Conservation (phyloP, 1,140 invertebrate species). For the Cotesia chilonis region DNA sequence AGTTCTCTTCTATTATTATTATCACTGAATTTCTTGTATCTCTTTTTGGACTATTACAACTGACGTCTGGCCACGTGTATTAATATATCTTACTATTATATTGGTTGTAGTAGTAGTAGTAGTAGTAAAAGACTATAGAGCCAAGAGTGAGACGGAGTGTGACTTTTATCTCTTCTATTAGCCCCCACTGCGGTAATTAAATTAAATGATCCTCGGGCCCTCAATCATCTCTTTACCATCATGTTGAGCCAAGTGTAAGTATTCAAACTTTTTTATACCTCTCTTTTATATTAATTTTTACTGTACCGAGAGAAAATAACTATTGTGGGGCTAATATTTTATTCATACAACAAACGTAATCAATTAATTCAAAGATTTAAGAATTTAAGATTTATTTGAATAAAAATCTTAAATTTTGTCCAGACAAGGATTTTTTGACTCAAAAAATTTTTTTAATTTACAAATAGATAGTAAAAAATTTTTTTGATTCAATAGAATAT, state of each 20-base stretch:
- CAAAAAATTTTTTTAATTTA: neutral
- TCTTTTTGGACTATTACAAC: constrained; percentile 37
- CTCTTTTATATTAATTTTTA: neutral
- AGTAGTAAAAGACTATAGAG: no score
- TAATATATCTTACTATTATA: constrained; percentile 40
- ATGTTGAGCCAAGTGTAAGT: constrained; percentile 41
- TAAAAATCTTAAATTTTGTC: no score
- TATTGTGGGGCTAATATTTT: neutral
- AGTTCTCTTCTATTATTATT: neutral
- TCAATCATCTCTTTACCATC: constrained; percentile 55
- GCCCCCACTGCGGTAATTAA: constrained; percentile 62
- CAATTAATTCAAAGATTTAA: no score
- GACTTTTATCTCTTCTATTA: constrained; percentile 64
- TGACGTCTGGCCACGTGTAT: constrained; percentile 41
- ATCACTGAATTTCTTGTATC: constrained; percentile 46
- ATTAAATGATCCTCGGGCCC: constrained; percentile 63
- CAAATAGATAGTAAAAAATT: no score
- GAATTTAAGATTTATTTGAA: no score
- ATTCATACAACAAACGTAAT: neutral
- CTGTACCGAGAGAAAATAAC: neutral
- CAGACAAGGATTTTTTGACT: neutral
- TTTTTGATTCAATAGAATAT: no score
- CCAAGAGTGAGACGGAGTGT: constrained; percentile 42
- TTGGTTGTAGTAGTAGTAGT: neutral
- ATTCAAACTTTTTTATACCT: constrained; percentile 20